These are phyloP conservation scores for Chelonus formosanus DNA, from an alignment of 2,888 invertebrate species.

Conservation along the genomic window DNA sequence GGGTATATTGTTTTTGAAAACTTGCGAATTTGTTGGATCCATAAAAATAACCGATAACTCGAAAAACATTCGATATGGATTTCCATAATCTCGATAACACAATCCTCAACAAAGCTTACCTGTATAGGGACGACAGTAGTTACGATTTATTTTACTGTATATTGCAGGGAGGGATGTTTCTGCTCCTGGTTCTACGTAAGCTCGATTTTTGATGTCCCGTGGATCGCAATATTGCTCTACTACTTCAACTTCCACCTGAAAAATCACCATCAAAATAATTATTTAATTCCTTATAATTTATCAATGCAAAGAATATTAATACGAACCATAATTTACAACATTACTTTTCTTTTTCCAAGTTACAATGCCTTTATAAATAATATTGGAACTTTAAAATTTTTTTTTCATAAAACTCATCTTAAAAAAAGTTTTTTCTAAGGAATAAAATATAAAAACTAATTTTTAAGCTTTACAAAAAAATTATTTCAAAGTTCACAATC, in stretches of 20 bases:
- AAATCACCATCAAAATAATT: conserved; percentile 21
- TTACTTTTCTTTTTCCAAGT: too few relatives aligned
- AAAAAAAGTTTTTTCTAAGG: too few relatives aligned
- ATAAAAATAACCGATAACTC: conserved; percentile 1
- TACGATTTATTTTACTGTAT: conserved; percentile 68
- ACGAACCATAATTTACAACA: too few relatives aligned
- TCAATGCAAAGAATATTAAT: too few relatives aligned
- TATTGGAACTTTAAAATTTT: too few relatives aligned
- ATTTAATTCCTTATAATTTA: background rate
- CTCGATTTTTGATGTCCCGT: conserved; percentile 69
- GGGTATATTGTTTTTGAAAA: conserved; percentile 10
- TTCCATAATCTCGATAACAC: conserved; percentile 29
- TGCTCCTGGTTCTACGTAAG: conserved; percentile 62
- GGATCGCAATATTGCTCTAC: conserved; percentile 80
- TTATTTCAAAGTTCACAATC: too few relatives aligned
- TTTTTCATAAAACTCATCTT: too few relatives aligned
- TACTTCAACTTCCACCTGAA: conserved; percentile 72
- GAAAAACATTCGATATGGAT: conserved; percentile 17
- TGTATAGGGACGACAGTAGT: conserved; percentile 70
- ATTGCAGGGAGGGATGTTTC: conserved; percentile 59
- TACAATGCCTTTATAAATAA: too few relatives aligned
- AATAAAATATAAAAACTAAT: too few relatives aligned
- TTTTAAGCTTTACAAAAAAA: too few relatives aligned
- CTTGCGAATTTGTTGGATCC: conserved; percentile 11
- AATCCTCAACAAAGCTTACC: conserved; percentile 58